Evolutionary conservation across 2,797 vertebrate species (phyloP), one percentile per base, ranked within the genome.

Genomic region (Furcifer pardalis): DNA sequence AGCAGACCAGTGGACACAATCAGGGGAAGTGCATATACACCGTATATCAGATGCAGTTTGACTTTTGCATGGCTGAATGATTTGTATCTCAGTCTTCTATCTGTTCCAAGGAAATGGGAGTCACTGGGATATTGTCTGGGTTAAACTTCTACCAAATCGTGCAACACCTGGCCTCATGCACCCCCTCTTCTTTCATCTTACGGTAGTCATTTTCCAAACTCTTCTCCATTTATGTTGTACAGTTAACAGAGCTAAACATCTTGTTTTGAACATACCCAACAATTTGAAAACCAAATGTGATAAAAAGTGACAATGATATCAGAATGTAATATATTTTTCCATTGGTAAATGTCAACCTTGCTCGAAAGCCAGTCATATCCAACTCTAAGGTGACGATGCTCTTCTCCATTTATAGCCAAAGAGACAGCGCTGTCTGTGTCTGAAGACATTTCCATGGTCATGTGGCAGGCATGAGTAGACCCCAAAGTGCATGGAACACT

Each of bases 251-350:
- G 23, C 13, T 76, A n/a, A 32, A 35, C 25, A 10, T 63, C 59
- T 27, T 10, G 62, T 32, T 13, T 42, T 35, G 2, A 0, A n/a
- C 71, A 0, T 19, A 13, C 0, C 0, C 9, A 1, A 23, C 19
- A 73, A 25, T 59, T 76, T 89, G 42, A 79, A 81, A 84, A 89
- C n/a, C 2, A 12, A 77, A 49, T 49, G 25, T 74, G 42, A 19
- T 40, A 71, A 71, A 32, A 27, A 9, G 63, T 32, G n/a, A 6
- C 30, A 66, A 66, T 66, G 63, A n/a, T n/a, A n/a, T n/a, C n/a
- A n/a, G n/a, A n/a, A n/a, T n/a, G n/a, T n/a, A n/a, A n/a, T n/a
- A n/a, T n/a, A n/a, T n/a, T n/a, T n/a, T n/a, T n/a, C n/a, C n/a
- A n/a, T n/a, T n/a, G n/a, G n/a, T n/a, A n/a, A n/a, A n/a, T n/a